A percentile compares a stretch with the other conserved stretches of the same genome.
Evolutionary conservation across 2,113 vertebrate species (phyloP).

Genomic region (Lynx canadensis): DNA sequence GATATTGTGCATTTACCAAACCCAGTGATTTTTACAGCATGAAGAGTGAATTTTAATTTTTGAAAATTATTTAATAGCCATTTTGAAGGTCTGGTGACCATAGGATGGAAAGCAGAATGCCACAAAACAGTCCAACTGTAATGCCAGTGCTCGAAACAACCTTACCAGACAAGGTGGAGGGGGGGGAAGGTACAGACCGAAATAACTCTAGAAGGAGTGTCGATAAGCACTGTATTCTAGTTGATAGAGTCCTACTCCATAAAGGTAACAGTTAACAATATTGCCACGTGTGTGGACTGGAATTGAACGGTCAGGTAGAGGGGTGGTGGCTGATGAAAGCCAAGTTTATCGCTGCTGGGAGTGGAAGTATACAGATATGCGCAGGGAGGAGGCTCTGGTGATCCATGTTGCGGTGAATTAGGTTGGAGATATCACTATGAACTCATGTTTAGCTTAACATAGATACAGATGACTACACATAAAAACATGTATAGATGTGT

Average conservation of each 20-base stretch:
- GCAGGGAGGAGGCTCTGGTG: not conserved
- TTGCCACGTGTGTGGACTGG: not conserved
- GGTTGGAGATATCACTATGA: not conserved
- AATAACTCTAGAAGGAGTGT: not conserved
- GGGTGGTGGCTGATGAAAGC: not conserved
- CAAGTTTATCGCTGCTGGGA: not conserved
- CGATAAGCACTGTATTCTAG: not conserved
- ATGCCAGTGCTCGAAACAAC: not conserved
- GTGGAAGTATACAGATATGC: not conserved
- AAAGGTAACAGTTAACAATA: not conserved
- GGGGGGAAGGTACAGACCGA: not conserved
- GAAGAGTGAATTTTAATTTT: not conserved
- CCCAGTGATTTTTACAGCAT: not conserved
- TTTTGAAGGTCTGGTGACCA: not conserved
- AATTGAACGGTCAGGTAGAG: not conserved
- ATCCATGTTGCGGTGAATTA: not conserved
- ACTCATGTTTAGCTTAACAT: not conserved
- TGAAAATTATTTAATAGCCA: not conserved
- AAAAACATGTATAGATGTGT: not conserved
- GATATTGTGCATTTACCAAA: not conserved
- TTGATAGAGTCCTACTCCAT: not conserved
- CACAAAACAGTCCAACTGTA: not conserved
- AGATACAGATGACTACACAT: not conserved
- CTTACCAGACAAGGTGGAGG: not conserved
- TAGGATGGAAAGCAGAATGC: not conserved